Conservation (phyloP, 2,113 vertebrate genomes). For the Oryzias woworae region DNA sequence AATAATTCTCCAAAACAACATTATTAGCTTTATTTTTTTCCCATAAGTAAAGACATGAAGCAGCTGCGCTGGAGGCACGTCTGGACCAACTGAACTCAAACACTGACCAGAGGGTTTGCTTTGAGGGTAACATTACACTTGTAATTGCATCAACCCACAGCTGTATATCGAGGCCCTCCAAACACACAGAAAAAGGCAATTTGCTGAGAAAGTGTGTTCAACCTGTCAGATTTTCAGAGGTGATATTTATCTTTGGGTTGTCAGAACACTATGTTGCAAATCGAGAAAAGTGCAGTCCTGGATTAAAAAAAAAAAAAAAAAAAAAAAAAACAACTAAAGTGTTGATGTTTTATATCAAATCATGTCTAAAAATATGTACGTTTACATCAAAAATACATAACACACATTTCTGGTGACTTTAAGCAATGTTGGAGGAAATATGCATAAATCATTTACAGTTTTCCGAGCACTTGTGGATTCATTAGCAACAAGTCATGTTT, state of each 20-base stretch:
- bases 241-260: constrained; percentile 32
- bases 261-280: constrained; percentile 20
- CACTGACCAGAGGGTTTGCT: constrained; percentile 37
- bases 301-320: background rate
- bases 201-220: constrained; percentile 18
- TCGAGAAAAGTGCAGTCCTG: constrained; percentile 11
- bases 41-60: background rate
- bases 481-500: too few relatives aligned
- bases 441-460: constrained; percentile 40
- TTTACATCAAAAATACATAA: constrained; percentile 26
- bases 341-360: constrained; percentile 43
- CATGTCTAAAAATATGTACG: constrained; percentile 30
- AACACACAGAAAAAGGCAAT: constrained; percentile 39
- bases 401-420: constrained; percentile 37
- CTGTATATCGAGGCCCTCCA: constrained; percentile 48
- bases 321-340: constrained; percentile 34
- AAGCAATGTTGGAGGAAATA: constrained; percentile 37
- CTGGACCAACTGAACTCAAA: constrained; percentile 34
- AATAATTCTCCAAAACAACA: background rate
- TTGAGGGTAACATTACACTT: constrained; percentile 45
- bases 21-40: constrained; percentile 1
- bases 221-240: constrained; percentile 24
- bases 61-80: constrained; percentile 12
- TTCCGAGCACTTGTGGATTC: background rate
- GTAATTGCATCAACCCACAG: constrained; percentile 60